Base-by-base conservation (phyloP, 2,797 vertebrate genomes). In the Percopsis omiscomaycus region DNA sequence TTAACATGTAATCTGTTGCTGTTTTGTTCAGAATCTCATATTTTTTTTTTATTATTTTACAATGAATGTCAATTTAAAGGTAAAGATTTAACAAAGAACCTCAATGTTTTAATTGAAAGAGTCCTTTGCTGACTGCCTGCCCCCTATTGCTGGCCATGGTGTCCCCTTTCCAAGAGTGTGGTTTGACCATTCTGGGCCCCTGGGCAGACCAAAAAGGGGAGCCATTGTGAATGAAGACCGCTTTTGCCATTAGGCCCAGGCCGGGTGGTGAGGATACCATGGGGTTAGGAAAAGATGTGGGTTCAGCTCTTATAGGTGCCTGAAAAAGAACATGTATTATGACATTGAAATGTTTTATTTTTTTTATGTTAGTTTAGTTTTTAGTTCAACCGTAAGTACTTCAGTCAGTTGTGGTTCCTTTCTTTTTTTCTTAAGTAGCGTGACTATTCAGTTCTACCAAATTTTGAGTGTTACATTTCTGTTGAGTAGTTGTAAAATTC, bases 41-140 rank as follows among this genome's bases (percentile, higher is more conserved):
- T 82, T 86, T 89, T 84, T 70, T 93, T 91, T 92, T 73, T 44
- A 53, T 73, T 37, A 53, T 37, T 37, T 37, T 30, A 71, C 91
- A 89, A 90, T 94, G 91, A 91, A 89, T 95, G 93, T 95, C 80
- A 84, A 94, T 93, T 93, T 92, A 94, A 95, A 94, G 91, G 79
- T 94, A 95, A 94, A 94, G 93, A 92, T 92, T 97, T 97, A 96
- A 96, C 94, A 95, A 95, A 96, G 94, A 91, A 94, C 94, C 93
- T 96, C 94, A 94, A 92, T 96, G 95, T 96, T 97, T 96, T 95
- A 96, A 96, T 95, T 96, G 91, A 95, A 95, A 97, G 94, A 95
- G 90, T 95, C 94, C 95, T 95, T 96, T 95, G 95, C 94, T 95
- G 95, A 94, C 94, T 94, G 93, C 94, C 94, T 89, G 92, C 94